Base-by-base conservation (phyloP, 2,797 vertebrate genomes). In the Melanotaenia boesemani region DNA sequence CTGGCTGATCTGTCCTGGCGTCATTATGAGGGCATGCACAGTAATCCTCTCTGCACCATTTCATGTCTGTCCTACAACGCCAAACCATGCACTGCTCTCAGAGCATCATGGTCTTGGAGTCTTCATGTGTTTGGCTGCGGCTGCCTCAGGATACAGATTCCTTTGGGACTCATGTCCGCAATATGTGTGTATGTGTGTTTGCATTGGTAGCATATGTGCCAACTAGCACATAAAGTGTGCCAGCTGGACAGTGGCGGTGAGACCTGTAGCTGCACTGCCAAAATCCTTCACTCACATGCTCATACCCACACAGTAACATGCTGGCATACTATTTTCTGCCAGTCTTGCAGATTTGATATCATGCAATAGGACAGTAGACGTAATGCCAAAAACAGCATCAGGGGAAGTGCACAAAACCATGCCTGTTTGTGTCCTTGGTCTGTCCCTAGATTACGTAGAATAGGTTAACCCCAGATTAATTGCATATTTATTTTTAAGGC, bases 271-370 rank as follows among this genome's bases (percentile, higher is more conserved):
- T 63, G 70, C 46, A 61, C 63, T 2, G 36, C 72, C 86, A 79
- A 69, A 81, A 34, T 44, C 55, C 70, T 56, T 65, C 30, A 18
- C 46, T 63, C 46, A 54, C 67, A 60, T 41, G 54, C 30, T 32
- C 63, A 46, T 48, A 48, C 58, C 37, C 56, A 66, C 70, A 71
- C 54, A 55, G 15, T 48, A 52, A 71, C 72, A 79, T 20, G 46
- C 74, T 80, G 83, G 77, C 77, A 52, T 72, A 10, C 61, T 32
- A 2, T 28, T 69, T 61, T 63, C 76, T 84, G 82, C 86, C 83
- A 78, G 79, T 87, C 81, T 71, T 74, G 68, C 73, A 83, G 83
- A 86, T 83, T 89, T 83, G 46, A 84, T 82, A 67, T 86, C 56
- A 68, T 80, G 67, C 85, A 76, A 84, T 65, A 46, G 66, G 82